Evolutionary conservation across 2,888 invertebrate species (phyloP).

Genomic region (Anthrax anthrax): DNA sequence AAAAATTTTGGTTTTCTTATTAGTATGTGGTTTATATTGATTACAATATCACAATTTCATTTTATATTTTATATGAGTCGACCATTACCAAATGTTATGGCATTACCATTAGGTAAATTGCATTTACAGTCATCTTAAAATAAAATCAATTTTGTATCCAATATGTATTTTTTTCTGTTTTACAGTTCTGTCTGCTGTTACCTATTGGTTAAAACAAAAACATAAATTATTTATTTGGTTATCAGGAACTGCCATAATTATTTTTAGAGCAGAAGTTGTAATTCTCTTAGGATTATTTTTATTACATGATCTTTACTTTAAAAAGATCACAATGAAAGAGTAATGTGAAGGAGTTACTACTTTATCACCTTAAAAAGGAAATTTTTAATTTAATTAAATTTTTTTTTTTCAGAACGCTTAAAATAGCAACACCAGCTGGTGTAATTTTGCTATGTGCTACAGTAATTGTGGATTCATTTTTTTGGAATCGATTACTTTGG

Average conservation of each 20-base stretch:
- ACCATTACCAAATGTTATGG: slow-evolving; percentile 90
- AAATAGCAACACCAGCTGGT: slow-evolving; percentile 58
- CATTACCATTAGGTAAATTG: slow-evolving; percentile 73
- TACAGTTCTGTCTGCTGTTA: slow-evolving; percentile 69
- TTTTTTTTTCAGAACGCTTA: slow-evolving; percentile 44
- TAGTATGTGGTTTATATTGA: slow-evolving; percentile 64
- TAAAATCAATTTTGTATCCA: too few species aligned
- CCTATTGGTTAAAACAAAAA: slow-evolving; percentile 69
- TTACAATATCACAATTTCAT: slow-evolving; percentile 91
- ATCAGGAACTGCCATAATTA: slow-evolving; percentile 75
- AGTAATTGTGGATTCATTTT: slow-evolving; percentile 73
- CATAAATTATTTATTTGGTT: slow-evolving; percentile 61
- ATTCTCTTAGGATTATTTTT: slow-evolving; percentile 76
- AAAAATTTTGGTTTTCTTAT: slow-evolving; percentile 65
- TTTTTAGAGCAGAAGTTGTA: slow-evolving; percentile 81
- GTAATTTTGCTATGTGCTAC: slow-evolving; percentile 52
- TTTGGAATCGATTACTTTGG: slow-evolving; percentile 86
- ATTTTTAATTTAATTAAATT: not conserved
- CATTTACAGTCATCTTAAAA: slow-evolving; percentile 3
- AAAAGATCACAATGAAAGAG: slow-evolving; percentile 52
- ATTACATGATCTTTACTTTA: slow-evolving; percentile 59
- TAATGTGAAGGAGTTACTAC: slow-evolving; percentile 38
- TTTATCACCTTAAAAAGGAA: not conserved
- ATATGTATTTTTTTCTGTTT: slow-evolving; percentile 12
- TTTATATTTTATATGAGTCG: slow-evolving; percentile 94